Base-by-base conservation (phyloP, 1,140 invertebrate species). In the Drosophila persimilis region DNA sequence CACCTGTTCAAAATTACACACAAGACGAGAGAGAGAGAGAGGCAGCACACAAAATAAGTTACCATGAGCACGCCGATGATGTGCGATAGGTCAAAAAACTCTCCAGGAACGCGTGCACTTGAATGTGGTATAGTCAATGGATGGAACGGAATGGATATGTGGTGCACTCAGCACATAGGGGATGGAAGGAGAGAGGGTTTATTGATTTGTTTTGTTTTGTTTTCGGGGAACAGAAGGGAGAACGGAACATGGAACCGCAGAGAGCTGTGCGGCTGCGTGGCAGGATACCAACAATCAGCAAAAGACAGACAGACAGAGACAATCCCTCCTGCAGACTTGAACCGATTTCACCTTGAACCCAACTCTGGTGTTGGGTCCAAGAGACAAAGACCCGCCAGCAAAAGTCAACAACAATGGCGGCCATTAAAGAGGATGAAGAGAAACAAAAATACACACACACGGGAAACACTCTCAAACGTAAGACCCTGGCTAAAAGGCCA, bases 1-100 rank as follows among this genome's bases (percentile, higher is more conserved):
- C 73, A 76, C 73, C 73, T 76, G 73, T 76, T 75, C 64, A 76
- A 76, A 76, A 62, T 76, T 76, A 76, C 73, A 76, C 64, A 60
- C 31, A 41, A 29, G 35, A 48, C 52, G 41, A 13, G 17, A 56
- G 47, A 13, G 29, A 47, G 35, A 50, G 22, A 24, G 22, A 54
- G 29, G 5, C 24, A 9, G 15, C 29, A 65, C n/a, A 59, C 64
- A 45, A 45, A 65, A 65, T 50, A 43, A 41, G 62, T 61, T 50
- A 46, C 24, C 35, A 39, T 39, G 35, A 39, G 35, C 11, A 57
- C 41, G n/a, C 15, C 48, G 47, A 52, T 57, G 53, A 48, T 57
- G 57, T 75, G 73, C 15, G 66, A 72, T 69, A 62, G 73, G 73
- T 76, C 73, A 76, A 76, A 69, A 75, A 76, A 76, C 73, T 76